These are phyloP conservation scores for Chymomyza amoena DNA, from an alignment of 2,888 invertebrate genomes.

Conservation along the genomic window DNA sequence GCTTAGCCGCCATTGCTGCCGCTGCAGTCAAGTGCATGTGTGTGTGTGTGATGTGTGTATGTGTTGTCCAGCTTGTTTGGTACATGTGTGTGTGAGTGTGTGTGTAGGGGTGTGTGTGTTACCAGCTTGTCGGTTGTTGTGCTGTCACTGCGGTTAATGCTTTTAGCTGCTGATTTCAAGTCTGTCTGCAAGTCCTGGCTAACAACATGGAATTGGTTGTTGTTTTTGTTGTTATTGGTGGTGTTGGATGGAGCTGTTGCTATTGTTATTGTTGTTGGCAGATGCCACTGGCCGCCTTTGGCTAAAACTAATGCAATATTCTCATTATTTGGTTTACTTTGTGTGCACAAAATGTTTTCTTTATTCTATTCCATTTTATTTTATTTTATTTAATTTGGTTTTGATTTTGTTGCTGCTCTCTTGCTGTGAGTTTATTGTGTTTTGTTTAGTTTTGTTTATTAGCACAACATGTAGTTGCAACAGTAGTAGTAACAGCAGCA, in stretches of 20 bases:
- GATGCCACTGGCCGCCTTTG: constrained; percentile 22
- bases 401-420: constrained; percentile 35
- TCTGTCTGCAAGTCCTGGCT: constrained; percentile 2
- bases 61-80: background rate
- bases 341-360: constrained; percentile 44
- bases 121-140: constrained; percentile 52
- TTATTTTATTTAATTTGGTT: constrained; percentile 69
- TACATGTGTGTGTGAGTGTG: constrained; percentile 13
- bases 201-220: background rate
- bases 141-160: constrained; percentile 70
- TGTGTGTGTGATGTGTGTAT: constrained; percentile 14
- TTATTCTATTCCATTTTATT: constrained; percentile 33
- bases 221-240: background rate
- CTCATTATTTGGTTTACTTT: constrained; percentile 66
- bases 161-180: constrained; percentile 54
- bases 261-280: background rate
- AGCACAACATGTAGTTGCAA: constrained; percentile 61
- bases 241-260: background rate
- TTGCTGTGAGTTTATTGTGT: constrained; percentile 21
- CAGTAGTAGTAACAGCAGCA: background rate
- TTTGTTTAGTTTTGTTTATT: constrained; percentile 53
- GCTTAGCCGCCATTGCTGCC: constrained; percentile 31
- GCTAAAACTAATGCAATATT: constrained; percentile 70
- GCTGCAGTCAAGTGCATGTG: constrained; percentile 63
- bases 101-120: constrained; percentile 50